Conservation (phyloP, 2,113 vertebrate genomes). For the Bufo bufo region DNA sequence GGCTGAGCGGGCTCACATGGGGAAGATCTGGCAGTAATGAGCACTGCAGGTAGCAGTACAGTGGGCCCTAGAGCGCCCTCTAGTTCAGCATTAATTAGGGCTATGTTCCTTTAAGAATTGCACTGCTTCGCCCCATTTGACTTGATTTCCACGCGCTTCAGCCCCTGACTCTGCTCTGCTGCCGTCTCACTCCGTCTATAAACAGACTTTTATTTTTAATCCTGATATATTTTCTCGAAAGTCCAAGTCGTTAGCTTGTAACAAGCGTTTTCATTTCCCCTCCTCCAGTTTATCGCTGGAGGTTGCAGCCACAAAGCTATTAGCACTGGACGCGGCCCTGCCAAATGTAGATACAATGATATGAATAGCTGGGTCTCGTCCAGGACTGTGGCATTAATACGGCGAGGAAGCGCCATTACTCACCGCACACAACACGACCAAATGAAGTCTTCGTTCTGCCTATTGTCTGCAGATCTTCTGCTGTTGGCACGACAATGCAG, state of each 20-base stretch:
- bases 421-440: background rate
- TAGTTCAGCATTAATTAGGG: background rate
- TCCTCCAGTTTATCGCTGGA: background rate
- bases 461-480: slow-evolving; percentile 11
- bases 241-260: background rate
- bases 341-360: slow-evolving; percentile 32
- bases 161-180: background rate
- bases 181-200: background rate
- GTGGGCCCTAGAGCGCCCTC: background rate
- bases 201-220: background rate
- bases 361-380: background rate
- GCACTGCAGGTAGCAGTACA: background rate
- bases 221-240: background rate
- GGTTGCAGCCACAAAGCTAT: background rate
- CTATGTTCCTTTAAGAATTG: background rate
- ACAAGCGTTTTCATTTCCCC: background rate
- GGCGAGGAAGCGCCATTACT: background rate
- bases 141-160: background rate
- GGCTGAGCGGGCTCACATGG: too few relatives aligned
- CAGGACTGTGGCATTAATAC: background rate
- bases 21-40: too few relatives aligned
- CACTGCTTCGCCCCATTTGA: background rate
- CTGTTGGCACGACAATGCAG: slow-evolving; percentile 4
- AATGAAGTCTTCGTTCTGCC: slow-evolving; percentile 19
- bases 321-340: background rate